Base-by-base conservation (phyloP, 2,888 invertebrate species). In the Dasypolia templi region DNA sequence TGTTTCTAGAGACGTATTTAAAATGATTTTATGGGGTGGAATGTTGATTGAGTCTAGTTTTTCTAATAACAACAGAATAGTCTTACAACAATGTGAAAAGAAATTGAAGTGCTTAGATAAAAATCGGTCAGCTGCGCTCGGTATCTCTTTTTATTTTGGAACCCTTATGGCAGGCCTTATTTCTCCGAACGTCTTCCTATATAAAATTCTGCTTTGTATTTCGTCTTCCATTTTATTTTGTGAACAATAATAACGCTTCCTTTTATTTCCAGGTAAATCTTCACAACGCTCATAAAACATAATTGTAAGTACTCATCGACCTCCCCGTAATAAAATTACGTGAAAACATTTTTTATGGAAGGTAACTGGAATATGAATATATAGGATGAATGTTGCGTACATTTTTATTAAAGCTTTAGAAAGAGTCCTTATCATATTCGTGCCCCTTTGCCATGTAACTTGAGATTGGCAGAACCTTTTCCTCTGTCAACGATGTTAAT, bases 181-280 rank as follows among this genome's bases (percentile, higher is more conserved):
- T 32, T 17, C 9, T 11, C 17, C 3, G 17, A 32, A 64, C 17
- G 17, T 64, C 32, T 46, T 46, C 6, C 39, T 22, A 14, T 11
- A n/a, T 19, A 7, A 17, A 46, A 55, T 6, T 29, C 55, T 39
- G 46, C 5, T 5, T 51, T 17, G 19, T 39, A 22, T 35, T 77
- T 51, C 11, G 3, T 6, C 17, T 46, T n/a, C 19, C 17, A 35
- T 59, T 55, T 67, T 62, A 44, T 51, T 64, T 55, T 26, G 22
- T 55, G 53, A 26, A 44, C 22, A 75, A 22, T 68, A 73, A 59
- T 71, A 53, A 61, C 66, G 64, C 0, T 51, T 49, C 5, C 2
- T 67, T 81, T 82, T 44, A 59, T 72, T 84, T 84, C 17, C 85
- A 84, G 84, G 85, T 84, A 81, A 68, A 39, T 42, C 56, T 80